Evolutionary conservation across 2,888 invertebrate species (phyloP).

Genomic region (Epinotia nisella): DNA sequence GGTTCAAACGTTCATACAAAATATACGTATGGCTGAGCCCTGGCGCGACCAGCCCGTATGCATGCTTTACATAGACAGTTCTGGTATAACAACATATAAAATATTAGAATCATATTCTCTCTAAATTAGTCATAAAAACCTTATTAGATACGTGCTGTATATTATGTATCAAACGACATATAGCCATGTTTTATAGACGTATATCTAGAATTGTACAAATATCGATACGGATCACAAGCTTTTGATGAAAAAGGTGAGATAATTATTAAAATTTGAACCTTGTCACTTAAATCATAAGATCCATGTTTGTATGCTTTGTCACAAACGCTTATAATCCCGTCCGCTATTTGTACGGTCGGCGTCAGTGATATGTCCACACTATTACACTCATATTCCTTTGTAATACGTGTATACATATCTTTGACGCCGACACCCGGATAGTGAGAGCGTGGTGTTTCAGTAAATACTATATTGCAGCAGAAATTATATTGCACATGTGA

Average conservation of each 20-base stretch:
- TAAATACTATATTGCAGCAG: slow-evolving; percentile 39
- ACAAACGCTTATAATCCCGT: background rate
- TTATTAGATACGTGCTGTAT: slow-evolving; percentile 48
- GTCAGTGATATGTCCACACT: background rate
- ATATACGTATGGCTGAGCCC: slow-evolving; percentile 16
- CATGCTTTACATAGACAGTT: slow-evolving; percentile 51
- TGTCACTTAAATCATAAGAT: background rate
- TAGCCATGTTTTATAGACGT: slow-evolving; percentile 38
- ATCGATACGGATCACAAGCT: background rate
- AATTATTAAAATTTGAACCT: background rate
- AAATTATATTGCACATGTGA: slow-evolving; percentile 35
- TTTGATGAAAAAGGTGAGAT: background rate
- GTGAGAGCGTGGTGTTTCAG: slow-evolving; percentile 29
- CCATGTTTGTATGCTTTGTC: background rate
- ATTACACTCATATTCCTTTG: background rate
- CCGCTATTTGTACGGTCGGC: background rate
- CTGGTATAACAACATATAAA: slow-evolving; percentile 72
- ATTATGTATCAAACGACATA: slow-evolving; percentile 41
- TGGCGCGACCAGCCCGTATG: background rate
- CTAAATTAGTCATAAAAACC: slow-evolving; percentile 61
- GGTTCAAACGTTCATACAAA: slow-evolving; percentile 20
- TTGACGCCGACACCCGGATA: slow-evolving; percentile 16
- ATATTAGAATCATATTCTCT: slow-evolving; percentile 74
- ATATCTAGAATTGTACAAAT: slow-evolving; percentile 32
- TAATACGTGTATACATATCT: slow-evolving; percentile 1